These are phyloP conservation scores for Prosopocoilus inquinatus DNA, from an alignment of 2,888 invertebrate species.

Conservation along the genomic window DNA sequence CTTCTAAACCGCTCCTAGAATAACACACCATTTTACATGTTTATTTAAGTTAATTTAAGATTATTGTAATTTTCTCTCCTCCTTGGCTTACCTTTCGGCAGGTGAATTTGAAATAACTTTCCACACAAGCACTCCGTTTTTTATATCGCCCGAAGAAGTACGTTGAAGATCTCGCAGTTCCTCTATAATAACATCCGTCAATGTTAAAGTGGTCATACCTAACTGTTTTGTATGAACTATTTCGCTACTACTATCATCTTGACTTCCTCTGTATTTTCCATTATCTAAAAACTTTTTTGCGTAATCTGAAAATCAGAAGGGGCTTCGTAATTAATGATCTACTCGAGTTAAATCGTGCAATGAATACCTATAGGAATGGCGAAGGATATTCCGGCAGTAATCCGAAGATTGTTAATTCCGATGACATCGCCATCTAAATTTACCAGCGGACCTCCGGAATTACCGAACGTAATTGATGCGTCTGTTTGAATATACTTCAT, in stretches of 20 bases:
- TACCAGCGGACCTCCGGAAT: conserved; percentile 92
- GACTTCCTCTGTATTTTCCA: conserved; percentile 34
- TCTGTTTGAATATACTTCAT: conserved; percentile 94
- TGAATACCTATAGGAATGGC: conserved; percentile 75
- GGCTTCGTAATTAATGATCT: background rate
- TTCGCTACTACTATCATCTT: conserved; percentile 30
- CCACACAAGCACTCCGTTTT: conserved; percentile 83
- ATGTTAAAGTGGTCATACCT: conserved; percentile 86
- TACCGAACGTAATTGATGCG: conserved; percentile 92
- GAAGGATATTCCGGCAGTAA: conserved; percentile 90
- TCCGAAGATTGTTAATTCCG: conserved; percentile 89
- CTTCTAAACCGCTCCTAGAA: conserved; percentile 72
- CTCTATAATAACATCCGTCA: conserved; percentile 58
- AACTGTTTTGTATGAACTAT: conserved; percentile 61
- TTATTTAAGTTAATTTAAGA: no score
- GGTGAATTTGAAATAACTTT: conserved; percentile 82
- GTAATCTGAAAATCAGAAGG: conserved; percentile 53
- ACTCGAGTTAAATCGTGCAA: no score
- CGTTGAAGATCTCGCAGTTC: conserved; percentile 47
- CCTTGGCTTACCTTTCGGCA: conserved; percentile 66
- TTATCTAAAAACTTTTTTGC: conserved; percentile 73
- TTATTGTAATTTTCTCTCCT: conserved; percentile 3
- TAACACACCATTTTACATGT: conserved; percentile 18
- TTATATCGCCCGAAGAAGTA: conserved; percentile 66
- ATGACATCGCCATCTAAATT: conserved; percentile 93